Base-by-base conservation (phyloP, 2,797 vertebrate genomes). In the Phalanger gymnotis region DNA sequence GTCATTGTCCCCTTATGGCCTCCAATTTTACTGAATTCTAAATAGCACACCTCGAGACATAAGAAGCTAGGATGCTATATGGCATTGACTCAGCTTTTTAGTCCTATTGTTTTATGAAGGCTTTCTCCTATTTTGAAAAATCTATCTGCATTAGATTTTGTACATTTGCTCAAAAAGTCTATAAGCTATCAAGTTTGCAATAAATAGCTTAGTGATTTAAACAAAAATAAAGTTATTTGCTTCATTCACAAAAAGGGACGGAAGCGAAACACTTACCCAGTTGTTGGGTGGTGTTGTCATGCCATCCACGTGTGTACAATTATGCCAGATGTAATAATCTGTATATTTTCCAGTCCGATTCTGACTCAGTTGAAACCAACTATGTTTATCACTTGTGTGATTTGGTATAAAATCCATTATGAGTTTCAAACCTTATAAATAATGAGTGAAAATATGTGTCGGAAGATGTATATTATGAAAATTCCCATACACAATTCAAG, bases 371-470 rank as follows among this genome's bases (percentile, higher is more conserved):
- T 99, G 99, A 97, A 99, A 99, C 99, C 99, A 99, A n/a, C 0
- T 94, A 98, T 99, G 99, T 73, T 98, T 98, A 98, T 99, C 99
- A 27, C 99, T 99, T 56, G 99, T 99, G 96, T 99, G 99, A 98
- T 99, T 99, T 90, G 99, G 99, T 98, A 99, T 99, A 94, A 99
- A 99, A 98, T 99, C 99, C 96, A 99, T 99, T 91, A 99, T 99
- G 98, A 99, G 97, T 98, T 99, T 99, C 92, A 99, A 95, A 97
- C 99, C 99, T 99, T 98, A n/a, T 34, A 95, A 96, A 95, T 34
- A 34, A 93, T 13, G 54, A 56, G 87, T 91, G 27, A 90, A 97
- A 96, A 93, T 16, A 47, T 93, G 96, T 90, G 55, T 91, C 87
- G 95, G 91, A 53, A 95, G 19, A 19, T 34, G 89, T 31, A 1